Base-by-base conservation (phyloP, 2,797 vertebrate genomes). In the Chiropotes sagulatus region DNA sequence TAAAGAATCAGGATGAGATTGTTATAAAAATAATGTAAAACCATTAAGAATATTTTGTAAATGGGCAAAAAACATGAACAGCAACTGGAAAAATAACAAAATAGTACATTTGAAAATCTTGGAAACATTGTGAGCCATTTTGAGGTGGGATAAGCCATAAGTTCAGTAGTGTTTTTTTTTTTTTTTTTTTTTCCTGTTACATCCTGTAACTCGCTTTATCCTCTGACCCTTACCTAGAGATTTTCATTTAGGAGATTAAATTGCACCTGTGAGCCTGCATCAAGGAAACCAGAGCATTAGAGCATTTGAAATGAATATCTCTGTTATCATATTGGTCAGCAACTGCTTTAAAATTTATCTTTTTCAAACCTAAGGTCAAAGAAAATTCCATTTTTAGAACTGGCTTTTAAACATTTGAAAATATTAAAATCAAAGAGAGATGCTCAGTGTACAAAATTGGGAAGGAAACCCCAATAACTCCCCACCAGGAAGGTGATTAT, bases 401-500 rank as follows among this genome's bases (percentile, higher is more conserved):
- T 22, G 0, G 10, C n/a, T 86, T 92, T 92, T 44, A 22, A 90
- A 88, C 57, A 91, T 92, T 96, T 94, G 61, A 87, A 8, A 39
- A 33, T 1, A 88, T 44, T 91, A 89, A 81, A 88, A 95, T 97
- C 48, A 94, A 96, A 97, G 61, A 81, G 5, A 2, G 70, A n/a
- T 41, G 2, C 95, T 93, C 36, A 57, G 67, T 7, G 14, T 78
- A 72, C 44, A 82, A 90, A 86, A 61, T 39, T 92, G 89, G 95
- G 94, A 97, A 76, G 86, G 64, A 86, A 96, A 75, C 33, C 72
- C 90, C 95, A 94, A 87, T 96, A 88, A 0, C 0, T 36, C 15
- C 70, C 87, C 54, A 36, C 75, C 96, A 94, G 84, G 75, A 95
- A 96, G 83, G 88, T 70, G 96, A 97, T 97, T 97, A 96, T 97